These are phyloP conservation scores for Sternotherus odoratus DNA, from an alignment of 2,797 vertebrate genomes.

Conservation along the genomic window DNA sequence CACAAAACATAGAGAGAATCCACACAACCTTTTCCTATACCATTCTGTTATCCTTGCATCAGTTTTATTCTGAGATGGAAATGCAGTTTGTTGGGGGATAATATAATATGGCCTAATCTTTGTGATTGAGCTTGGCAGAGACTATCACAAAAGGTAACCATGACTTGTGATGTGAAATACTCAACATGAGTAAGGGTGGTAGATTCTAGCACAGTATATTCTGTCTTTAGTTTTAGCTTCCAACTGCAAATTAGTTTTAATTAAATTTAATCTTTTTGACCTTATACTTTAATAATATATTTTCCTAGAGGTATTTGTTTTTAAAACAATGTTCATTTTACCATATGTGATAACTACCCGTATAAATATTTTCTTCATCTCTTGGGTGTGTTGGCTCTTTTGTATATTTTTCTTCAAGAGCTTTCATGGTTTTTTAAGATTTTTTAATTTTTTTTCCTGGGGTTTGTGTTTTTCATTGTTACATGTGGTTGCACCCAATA, in stretches of 20 bases:
- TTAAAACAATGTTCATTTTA: background rate
- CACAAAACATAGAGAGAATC: background rate
- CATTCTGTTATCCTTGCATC: fast-evolving
- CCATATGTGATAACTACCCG: background rate
- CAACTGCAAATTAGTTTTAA: background rate
- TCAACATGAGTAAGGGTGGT: fast-evolving
- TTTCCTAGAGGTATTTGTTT: background rate
- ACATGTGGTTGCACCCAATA: background rate
- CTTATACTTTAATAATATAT: background rate
- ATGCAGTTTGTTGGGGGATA: background rate
- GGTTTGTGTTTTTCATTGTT: background rate
- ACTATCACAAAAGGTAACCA: background rate
- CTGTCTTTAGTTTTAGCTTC: background rate
- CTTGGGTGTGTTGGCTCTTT: background rate
- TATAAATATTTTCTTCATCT: background rate
- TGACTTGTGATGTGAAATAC: fast-evolving
- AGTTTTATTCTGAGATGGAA: background rate
- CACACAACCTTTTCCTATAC: background rate
- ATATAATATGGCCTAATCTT: background rate
- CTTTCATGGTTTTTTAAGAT: background rate
- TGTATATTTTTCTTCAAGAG: background rate
- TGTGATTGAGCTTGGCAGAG: background rate
- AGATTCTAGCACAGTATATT: background rate
- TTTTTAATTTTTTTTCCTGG: fast-evolving
- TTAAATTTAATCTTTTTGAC: background rate